Conservation (phyloP, 2,888 invertebrate species). For the Synergus laeviventris region DNA sequence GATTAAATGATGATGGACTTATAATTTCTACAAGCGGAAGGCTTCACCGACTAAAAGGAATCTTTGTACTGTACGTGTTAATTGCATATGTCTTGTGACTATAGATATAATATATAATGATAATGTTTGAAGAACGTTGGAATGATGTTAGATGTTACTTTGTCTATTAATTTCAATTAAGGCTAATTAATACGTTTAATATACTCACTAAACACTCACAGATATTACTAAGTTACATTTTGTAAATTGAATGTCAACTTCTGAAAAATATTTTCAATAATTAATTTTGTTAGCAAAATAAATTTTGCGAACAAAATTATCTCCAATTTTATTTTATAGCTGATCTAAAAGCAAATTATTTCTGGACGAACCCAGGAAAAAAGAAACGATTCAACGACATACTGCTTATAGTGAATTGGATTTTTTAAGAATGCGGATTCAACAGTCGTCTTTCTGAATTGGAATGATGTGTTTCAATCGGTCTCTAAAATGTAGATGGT, state of each 20-base stretch:
- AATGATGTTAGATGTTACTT: neutral
- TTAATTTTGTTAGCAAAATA: neutral
- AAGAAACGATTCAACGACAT: too few species aligned
- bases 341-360: neutral
- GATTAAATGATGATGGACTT: conserved; percentile 36
- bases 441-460: too few species aligned
- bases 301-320: neutral
- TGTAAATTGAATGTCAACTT: neutral
- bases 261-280: neutral
- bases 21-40: conserved; percentile 41
- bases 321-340: neutral
- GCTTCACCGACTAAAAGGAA: neutral
- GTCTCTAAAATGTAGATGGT: too few species aligned
- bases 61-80: conserved; percentile 28
- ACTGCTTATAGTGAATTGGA: too few species aligned
- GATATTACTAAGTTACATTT: conserved; percentile 15
- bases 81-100: conserved; percentile 22
- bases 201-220: conserved; percentile 22
- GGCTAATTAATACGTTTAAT: too few species aligned
- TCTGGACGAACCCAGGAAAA: too few species aligned
- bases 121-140: conserved; percentile 39
- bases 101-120: conserved; percentile 1
- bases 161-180: conserved; percentile 14
- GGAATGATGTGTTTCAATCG: too few species aligned
- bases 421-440: too few species aligned